A percentile compares a stretch with the other conserved stretches of the same genome.
These are phyloP conservation scores for Chelon labrosus DNA, from an alignment of 2,797 vertebrate genomes.

Conservation along the genomic window DNA sequence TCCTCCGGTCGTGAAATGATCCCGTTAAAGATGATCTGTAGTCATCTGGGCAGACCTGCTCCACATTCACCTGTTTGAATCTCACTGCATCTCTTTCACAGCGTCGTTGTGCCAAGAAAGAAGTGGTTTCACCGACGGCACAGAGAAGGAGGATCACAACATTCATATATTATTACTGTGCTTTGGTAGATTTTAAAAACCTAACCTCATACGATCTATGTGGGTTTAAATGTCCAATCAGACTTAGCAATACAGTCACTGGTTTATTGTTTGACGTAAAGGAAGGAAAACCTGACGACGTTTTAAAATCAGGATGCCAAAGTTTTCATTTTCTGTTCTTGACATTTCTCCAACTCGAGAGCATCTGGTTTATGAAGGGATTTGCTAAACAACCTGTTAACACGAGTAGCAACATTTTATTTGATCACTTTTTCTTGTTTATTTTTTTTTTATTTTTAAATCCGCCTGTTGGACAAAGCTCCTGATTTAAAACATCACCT, in stretches of 20 bases:
- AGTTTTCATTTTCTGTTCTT: not conserved
- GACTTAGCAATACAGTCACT: slow-evolving; percentile 23
- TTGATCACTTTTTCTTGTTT: not conserved
- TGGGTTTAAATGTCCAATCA: not conserved
- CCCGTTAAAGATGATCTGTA: not conserved
- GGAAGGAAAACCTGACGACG: not conserved
- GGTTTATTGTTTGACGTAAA: not conserved
- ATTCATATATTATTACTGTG: not conserved
- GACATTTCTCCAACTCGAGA: not conserved
- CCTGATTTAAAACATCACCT: slow-evolving; percentile 44
- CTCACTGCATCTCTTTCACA: not conserved
- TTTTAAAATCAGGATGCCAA: not conserved
- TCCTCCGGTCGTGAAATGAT: not conserved
- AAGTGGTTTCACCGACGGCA: not conserved
- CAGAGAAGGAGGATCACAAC: not conserved
- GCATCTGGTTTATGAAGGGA: not conserved
- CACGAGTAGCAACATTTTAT: slow-evolving; percentile 3
- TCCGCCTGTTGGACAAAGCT: slow-evolving; percentile 58
- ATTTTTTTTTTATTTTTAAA: not conserved
- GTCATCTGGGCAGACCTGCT: no score
- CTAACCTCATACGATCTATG: not conserved
- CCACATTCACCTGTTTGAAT: no score
- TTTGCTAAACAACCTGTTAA: not conserved
- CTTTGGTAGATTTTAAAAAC: not conserved
- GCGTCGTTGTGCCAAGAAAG: not conserved